phyloP scores from a whole-genome alignment of 2,113 vertebrate genomes.

The Syrmaticus mikado region DNA sequence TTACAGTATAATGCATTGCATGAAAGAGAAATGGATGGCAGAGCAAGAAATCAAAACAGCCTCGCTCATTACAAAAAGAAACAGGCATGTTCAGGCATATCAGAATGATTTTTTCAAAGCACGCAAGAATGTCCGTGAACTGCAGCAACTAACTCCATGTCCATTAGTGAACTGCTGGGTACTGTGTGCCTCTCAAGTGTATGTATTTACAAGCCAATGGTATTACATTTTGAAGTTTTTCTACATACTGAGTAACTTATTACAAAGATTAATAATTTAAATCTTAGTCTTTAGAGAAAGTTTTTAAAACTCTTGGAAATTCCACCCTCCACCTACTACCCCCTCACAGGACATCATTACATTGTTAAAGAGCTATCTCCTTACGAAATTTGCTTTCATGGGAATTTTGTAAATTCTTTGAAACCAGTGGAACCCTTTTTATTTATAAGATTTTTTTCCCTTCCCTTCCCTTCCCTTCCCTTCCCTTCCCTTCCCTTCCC shows the following conservation, averaged over 20 bases:
- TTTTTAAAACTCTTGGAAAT: not conserved
- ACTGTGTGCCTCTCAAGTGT: not conserved
- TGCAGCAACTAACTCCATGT: not conserved
- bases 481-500: too few relatives aligned
- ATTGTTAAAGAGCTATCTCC: not conserved
- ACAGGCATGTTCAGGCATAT: constrained; percentile 2
- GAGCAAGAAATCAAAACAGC: constrained; percentile 12
- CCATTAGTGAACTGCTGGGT: constrained; percentile 18
- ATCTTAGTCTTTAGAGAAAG: not conserved
- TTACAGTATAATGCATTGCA: not conserved
- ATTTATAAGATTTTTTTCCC: too few relatives aligned
- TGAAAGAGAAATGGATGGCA: constrained; percentile 30
- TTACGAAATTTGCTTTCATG: not conserved
- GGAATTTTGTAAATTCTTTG: not conserved
- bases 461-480: too few relatives aligned
- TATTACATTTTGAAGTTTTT: not conserved
- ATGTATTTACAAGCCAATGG: constrained; percentile 15
- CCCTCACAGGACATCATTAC: not conserved
- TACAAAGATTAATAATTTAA: not conserved
- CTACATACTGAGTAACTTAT: not conserved
- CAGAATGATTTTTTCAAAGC: not conserved
- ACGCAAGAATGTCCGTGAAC: not conserved
- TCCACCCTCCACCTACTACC: too few relatives aligned
- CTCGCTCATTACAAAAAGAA: constrained; percentile 16
- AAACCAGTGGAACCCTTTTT: not conserved